phyloP scores from a whole-genome alignment of 2,113 vertebrate species.

The Cinclus cinclus region DNA sequence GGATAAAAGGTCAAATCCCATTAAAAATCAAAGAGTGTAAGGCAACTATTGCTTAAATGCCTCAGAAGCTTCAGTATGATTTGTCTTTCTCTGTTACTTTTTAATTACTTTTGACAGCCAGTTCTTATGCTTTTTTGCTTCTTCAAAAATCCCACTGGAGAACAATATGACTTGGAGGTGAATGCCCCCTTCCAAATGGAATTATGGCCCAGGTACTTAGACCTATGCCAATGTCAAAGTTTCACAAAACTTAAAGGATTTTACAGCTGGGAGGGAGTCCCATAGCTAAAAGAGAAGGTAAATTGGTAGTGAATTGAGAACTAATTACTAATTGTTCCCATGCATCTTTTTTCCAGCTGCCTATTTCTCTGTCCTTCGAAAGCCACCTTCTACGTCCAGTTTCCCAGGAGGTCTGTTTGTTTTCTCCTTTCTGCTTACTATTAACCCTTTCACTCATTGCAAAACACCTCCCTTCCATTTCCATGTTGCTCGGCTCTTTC shows the following conservation, averaged over 20 bases:
- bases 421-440: not conserved
- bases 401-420: not conserved
- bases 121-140: not conserved
- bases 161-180: not conserved
- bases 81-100: not conserved
- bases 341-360: not conserved
- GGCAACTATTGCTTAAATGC: not conserved
- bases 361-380: conserved; percentile 29
- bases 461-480: not conserved
- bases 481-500: not conserved
- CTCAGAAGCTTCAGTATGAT: not conserved
- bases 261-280: not conserved
- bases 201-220: not conserved
- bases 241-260: not conserved
- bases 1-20: not conserved
- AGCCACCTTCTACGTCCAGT: not conserved
- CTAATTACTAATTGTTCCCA: not conserved
- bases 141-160: not conserved
- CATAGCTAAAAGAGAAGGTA: not conserved
- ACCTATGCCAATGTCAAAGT: not conserved
- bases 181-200: not conserved
- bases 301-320: not conserved
- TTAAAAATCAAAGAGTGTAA: not conserved
- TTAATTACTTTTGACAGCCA: not conserved
- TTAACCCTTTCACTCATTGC: not conserved